Evolutionary conservation across 1,140 invertebrate genomes (phyloP).

Genomic region (Aphelenchoides fujianensis): DNA sequence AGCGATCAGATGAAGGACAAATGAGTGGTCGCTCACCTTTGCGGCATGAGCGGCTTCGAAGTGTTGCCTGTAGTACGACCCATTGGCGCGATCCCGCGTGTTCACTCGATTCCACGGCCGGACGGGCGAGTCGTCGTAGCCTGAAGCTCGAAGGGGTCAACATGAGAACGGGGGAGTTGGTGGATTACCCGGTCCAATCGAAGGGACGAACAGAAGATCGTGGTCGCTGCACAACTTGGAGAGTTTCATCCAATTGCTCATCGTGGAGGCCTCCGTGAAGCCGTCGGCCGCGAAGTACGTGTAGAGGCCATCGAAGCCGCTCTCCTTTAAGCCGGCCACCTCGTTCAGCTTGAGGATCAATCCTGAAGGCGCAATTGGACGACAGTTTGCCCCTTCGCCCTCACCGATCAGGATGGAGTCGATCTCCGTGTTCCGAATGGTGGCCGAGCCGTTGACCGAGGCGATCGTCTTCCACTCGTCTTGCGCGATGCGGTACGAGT

Average conservation of each 20-base stretch:
- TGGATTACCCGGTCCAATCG: slow-evolving; percentile 61
- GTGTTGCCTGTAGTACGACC: slow-evolving; percentile 64
- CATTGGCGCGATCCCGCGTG: slow-evolving; percentile 62
- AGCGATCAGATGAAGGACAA: background rate
- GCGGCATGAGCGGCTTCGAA: slow-evolving; percentile 63
- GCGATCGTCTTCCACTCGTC: slow-evolving; percentile 63
- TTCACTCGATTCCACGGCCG: slow-evolving; percentile 66
- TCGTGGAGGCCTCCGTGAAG: slow-evolving; percentile 65
- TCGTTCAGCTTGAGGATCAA: slow-evolving; percentile 63
- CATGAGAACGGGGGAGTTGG: too few relatives aligned
- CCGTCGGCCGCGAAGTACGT: slow-evolving; percentile 67
- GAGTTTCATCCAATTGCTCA: slow-evolving; percentile 64
- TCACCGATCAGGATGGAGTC: slow-evolving; percentile 64
- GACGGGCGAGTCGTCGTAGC: slow-evolving; percentile 65
- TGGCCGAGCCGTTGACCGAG: slow-evolving; percentile 46
- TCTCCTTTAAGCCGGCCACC: slow-evolving; percentile 52
- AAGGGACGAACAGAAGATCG: slow-evolving; percentile 65
- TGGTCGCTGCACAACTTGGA: slow-evolving; percentile 58
- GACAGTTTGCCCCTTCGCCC: background rate
- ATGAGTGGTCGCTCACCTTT: slow-evolving; percentile 29
- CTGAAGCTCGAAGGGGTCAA: slow-evolving; percentile 46
- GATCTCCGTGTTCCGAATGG: slow-evolving; percentile 63
- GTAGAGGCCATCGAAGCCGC: slow-evolving; percentile 67
- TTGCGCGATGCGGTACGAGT: slow-evolving; percentile 62
- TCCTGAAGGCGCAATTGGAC: slow-evolving; percentile 50